These are phyloP conservation scores for Peromyscus polionotus DNA, from an alignment of 2,113 vertebrate species.

Conservation along the genomic window DNA sequence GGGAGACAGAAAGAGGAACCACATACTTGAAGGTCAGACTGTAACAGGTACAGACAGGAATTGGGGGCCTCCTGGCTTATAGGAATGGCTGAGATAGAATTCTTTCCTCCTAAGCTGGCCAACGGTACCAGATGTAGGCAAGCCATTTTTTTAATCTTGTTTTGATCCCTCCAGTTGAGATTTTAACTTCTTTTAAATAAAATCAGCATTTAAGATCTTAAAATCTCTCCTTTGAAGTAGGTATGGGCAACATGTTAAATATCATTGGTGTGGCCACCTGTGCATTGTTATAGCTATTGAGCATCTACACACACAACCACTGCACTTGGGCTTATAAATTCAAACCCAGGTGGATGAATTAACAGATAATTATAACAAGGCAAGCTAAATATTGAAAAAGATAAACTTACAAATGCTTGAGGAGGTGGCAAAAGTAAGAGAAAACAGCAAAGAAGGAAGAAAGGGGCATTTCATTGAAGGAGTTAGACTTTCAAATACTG, in stretches of 20 bases:
- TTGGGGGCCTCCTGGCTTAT: neutral
- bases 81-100: neutral
- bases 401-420: neutral
- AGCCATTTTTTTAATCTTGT: neutral
- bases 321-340: neutral
- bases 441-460: neutral
- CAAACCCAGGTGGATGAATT: neutral
- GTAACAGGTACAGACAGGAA: neutral
- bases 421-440: neutral
- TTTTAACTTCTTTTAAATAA: neutral
- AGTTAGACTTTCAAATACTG: neutral
- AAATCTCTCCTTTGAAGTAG: neutral
- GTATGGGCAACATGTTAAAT: neutral
- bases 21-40: conserved; percentile 46
- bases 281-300: neutral
- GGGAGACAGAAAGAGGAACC: neutral
- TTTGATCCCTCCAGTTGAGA: neutral
- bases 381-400: neutral
- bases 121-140: neutral
- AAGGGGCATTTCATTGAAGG: neutral
- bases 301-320: neutral
- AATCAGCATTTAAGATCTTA: neutral
- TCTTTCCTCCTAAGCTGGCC: neutral
- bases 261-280: neutral
- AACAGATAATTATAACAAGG: neutral